Percentiles rank a stretch among this genome's conserved stretches.
Evolutionary conservation across 2,797 vertebrate genomes (phyloP).

Genomic region (Gastrophryne carolinensis): DNA sequence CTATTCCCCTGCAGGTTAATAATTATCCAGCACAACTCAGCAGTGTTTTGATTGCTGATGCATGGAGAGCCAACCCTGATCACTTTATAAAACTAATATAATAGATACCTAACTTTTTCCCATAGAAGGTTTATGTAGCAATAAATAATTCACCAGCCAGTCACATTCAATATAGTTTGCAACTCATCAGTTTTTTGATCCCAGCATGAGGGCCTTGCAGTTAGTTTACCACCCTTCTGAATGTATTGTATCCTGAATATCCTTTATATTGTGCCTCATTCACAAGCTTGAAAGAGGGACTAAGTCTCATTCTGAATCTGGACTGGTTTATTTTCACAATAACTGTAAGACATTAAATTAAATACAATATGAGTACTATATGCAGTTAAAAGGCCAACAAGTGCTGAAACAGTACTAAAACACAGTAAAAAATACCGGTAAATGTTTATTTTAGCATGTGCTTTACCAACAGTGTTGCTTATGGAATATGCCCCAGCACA

Average conservation of each 20-base stretch:
- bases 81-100: constrained; percentile 30
- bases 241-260: constrained; percentile 39
- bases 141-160: constrained; percentile 51
- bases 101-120: constrained; percentile 7
- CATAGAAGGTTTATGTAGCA: constrained; percentile 41
- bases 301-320: too few species aligned
- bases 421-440: too few species aligned
- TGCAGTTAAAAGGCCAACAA: too few species aligned
- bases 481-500: too few species aligned
- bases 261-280: constrained; percentile 33
- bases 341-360: too few species aligned
- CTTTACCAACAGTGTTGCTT: too few species aligned
- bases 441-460: too few species aligned
- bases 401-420: too few species aligned
- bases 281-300: neutral
- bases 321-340: too few species aligned
- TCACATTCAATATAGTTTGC: constrained; percentile 51
- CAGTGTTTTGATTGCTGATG: constrained; percentile 25
- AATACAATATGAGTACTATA: too few species aligned
- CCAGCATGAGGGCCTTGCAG: constrained; percentile 40
- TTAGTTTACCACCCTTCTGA: constrained; percentile 35
- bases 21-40: neutral
- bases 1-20: constrained; percentile 1
- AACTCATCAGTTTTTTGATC: constrained; percentile 52
- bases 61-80: constrained; percentile 13